Percentiles rank a stretch among this genome's conserved stretches.
These are phyloP conservation scores for Tanypteryx hageni DNA, from an alignment of 2,888 invertebrate genomes.

Conservation along the genomic window DNA sequence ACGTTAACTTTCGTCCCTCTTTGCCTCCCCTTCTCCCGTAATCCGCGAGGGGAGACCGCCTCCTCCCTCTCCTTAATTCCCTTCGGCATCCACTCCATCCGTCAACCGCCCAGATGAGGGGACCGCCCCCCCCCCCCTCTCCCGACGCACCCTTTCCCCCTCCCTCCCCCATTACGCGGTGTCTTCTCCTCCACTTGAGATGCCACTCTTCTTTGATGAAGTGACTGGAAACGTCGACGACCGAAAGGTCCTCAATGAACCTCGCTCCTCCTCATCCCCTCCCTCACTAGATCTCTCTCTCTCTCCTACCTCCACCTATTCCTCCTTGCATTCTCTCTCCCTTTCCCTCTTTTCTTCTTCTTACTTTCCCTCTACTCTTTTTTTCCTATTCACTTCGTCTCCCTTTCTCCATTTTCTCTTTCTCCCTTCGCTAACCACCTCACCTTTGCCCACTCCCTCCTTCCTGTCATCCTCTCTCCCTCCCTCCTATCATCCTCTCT, in stretches of 20 bases:
- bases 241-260: neutral
- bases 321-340: neutral
- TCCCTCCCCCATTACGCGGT: neutral
- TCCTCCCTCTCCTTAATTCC: neutral
- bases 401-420: neutral
- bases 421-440: neutral
- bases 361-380: neutral
- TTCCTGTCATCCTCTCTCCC: neutral
- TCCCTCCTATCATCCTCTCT: neutral
- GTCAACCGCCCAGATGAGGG: too few relatives aligned
- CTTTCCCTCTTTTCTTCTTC: too few relatives aligned
- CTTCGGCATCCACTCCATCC: neutral
- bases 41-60: neutral
- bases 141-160: too few relatives aligned
- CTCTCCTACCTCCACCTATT: neutral
- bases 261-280: neutral
- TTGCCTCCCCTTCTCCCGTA: neutral
- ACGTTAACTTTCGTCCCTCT: constrained; percentile 14
- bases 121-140: neutral
- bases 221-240: constrained; percentile 38
- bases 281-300: neutral
- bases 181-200: constrained; percentile 34
- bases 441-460: neutral
- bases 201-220: constrained; percentile 55
- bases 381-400: neutral